Conservation (phyloP, 64 coral and sea anemone species). For the Hydrozoanthus tunicans region DNA sequence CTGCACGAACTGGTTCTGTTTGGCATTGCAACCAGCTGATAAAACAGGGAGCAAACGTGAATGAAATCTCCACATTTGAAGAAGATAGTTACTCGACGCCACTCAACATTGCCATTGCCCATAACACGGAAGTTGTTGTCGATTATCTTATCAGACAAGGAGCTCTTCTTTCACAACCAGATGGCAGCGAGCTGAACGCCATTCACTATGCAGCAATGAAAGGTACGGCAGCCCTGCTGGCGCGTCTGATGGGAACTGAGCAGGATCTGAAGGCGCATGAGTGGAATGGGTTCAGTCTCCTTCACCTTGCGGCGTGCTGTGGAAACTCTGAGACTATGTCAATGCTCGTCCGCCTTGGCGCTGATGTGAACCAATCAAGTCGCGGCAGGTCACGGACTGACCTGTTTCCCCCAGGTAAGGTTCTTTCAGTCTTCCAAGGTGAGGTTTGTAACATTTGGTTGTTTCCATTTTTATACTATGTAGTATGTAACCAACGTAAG, state of each 20-base stretch:
- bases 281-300: conserved; percentile 49
- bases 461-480: too few relatives aligned
- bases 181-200: conserved; percentile 23
- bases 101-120: conserved; percentile 42
- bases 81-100: conserved; percentile 56
- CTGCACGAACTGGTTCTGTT: conserved; percentile 11
- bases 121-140: conserved; percentile 26
- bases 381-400: conserved; percentile 9
- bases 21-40: conserved; percentile 38
- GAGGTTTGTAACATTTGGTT: too few relatives aligned
- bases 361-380: conserved; percentile 11
- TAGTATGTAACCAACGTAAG: too few relatives aligned
- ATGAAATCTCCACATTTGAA: conserved; percentile 51
- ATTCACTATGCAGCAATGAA: conserved; percentile 51
- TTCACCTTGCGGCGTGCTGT: conserved; percentile 51
- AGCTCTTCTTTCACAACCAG: neutral
- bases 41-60: conserved; percentile 35
- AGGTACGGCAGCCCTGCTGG: neutral
- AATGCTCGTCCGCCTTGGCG: conserved; percentile 12
- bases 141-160: conserved; percentile 19
- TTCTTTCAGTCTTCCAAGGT: too few relatives aligned
- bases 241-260: conserved; percentile 22
- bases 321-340: conserved; percentile 11
- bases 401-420: conserved; percentile 45
- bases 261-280: neutral